phyloP scores from a whole-genome alignment of 2,797 vertebrate genomes.

The Peromyscus eremicus region DNA sequence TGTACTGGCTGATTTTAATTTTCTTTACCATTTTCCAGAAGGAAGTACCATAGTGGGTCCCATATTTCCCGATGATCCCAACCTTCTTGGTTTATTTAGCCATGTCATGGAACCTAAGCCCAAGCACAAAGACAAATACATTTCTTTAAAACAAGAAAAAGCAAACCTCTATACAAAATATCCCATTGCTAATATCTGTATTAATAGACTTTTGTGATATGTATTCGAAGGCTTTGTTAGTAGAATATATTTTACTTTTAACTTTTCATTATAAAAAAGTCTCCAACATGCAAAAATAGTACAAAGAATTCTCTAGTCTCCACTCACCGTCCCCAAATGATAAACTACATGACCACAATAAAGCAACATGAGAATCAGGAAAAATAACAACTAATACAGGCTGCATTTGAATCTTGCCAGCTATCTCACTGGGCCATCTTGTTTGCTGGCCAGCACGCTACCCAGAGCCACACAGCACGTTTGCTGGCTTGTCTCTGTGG shows the following conservation, averaged over 20 bases:
- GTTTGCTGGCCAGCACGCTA: not conserved
- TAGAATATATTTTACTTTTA: not conserved
- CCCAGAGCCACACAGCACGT: not conserved
- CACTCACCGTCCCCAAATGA: slow-evolving; percentile 27
- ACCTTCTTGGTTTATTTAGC: not conserved
- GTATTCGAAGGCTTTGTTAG: slow-evolving; percentile 22
- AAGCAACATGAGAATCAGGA: not conserved
- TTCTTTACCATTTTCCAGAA: not conserved
- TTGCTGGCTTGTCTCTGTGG: not conserved
- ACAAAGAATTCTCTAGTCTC: slow-evolving; percentile 40
- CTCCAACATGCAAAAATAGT: slow-evolving; percentile 31
- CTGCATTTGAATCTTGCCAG: not conserved
- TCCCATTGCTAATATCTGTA: not conserved
- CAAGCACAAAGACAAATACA: not conserved
- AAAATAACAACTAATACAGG: slow-evolving; percentile 10
- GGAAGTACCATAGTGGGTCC: not conserved
- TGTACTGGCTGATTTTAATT: not conserved
- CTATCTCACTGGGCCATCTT: not conserved
- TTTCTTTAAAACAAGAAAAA: slow-evolving; percentile 47
- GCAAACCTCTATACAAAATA: slow-evolving; percentile 1
- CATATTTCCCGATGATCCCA: not conserved
- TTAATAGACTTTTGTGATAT: not conserved
- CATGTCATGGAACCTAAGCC: not conserved
- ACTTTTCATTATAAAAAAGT: slow-evolving; percentile 56
- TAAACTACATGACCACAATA: slow-evolving; percentile 14